Conservation (phyloP, 2,113 vertebrate genomes). For the Pholis gunnellus region DNA sequence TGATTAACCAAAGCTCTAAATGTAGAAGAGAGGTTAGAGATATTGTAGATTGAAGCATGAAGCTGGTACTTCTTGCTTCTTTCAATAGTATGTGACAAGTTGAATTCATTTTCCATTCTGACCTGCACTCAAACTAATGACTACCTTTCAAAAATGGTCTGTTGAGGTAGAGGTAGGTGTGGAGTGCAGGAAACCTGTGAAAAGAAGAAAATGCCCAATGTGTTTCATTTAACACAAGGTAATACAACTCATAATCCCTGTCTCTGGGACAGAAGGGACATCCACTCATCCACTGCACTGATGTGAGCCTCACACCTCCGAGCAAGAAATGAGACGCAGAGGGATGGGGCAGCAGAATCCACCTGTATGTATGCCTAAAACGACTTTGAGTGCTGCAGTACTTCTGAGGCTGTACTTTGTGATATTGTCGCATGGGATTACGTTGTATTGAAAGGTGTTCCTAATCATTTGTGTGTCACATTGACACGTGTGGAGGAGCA, state of each 20-base stretch:
- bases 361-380: background rate
- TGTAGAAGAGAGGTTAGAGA: background rate
- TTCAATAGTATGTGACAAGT: background rate
- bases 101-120: conserved; percentile 1
- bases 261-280: background rate
- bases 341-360: background rate
- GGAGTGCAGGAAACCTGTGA: background rate
- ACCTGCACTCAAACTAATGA: background rate
- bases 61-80: background rate
- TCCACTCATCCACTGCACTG: background rate
- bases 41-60: background rate
- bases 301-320: background rate
- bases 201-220: background rate
- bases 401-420: background rate
- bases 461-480: background rate
- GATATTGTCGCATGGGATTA: background rate
- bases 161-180: background rate
- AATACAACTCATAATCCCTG: background rate
- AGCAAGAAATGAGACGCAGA: background rate
- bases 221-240: background rate
- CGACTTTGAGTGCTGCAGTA: background rate
- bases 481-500: background rate
- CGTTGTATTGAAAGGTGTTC: background rate
- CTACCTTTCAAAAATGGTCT: no score
- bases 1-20: background rate